Percentiles rank a stretch among this genome's conserved stretches.
Evolutionary conservation across 1,140 invertebrate species (phyloP).

Genomic region (Chionoecetes opilio): DNA sequence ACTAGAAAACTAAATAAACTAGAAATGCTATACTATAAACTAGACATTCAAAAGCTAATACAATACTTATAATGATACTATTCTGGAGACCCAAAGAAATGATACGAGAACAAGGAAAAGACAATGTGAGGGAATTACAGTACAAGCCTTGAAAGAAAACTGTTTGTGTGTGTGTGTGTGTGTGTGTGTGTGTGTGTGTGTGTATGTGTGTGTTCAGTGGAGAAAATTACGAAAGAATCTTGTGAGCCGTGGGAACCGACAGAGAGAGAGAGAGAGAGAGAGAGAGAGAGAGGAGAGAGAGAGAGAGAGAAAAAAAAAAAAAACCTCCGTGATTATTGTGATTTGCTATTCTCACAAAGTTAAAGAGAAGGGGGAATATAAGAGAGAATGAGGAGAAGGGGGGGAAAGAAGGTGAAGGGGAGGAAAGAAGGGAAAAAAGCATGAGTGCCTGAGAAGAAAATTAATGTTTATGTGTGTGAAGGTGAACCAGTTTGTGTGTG

Average conservation of each 20-base stretch:
- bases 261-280: not conserved
- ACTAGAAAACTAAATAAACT: too few relatives aligned
- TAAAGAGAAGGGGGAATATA: not conserved
- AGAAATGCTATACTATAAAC: too few relatives aligned
- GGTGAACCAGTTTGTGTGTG: too few relatives aligned
- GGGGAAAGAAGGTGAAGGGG: not conserved
- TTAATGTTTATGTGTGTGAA: not conserved
- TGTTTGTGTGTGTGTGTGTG: not conserved
- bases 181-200: conserved; percentile 27
- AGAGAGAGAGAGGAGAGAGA: conserved; percentile 14
- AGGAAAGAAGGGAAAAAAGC: not conserved
- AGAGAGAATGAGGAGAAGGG: not conserved
- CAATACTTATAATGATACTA: too few relatives aligned
- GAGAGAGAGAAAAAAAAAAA: not conserved
- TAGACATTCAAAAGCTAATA: too few relatives aligned
- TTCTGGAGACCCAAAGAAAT: too few relatives aligned
- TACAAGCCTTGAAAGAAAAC: not conserved
- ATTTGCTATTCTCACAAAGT: not conserved
- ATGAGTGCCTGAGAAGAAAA: not conserved
- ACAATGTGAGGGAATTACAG: too few relatives aligned
- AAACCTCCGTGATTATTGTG: not conserved
- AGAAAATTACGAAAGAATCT: conserved; percentile 20
- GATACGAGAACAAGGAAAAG: too few relatives aligned
- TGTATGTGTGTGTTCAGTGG: not conserved
- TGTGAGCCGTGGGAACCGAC: not conserved